A percentile compares a stretch with the other conserved stretches of the same genome.
Evolutionary conservation across 1,140 invertebrate genomes (phyloP).

Genomic region (Neodiprion lecontei): DNA sequence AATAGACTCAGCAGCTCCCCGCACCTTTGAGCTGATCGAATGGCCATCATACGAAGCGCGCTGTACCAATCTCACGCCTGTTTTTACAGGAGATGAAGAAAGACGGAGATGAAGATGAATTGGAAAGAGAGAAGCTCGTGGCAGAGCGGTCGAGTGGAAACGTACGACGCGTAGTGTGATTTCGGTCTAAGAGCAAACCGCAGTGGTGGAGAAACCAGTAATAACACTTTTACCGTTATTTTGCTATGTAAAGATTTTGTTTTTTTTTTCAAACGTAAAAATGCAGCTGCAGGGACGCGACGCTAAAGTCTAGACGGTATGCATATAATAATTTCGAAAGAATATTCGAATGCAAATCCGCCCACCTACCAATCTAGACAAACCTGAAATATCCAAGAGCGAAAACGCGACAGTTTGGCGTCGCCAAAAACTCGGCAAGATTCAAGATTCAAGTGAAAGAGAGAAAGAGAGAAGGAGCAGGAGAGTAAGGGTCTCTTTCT

Average conservation of each 20-base stretch:
- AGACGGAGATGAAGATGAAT: neutral
- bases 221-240: too few relatives aligned
- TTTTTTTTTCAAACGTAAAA: too few relatives aligned
- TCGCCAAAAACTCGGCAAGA: neutral
- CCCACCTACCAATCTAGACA: slow-evolving; percentile 10
- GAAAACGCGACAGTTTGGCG: slow-evolving; percentile 19
- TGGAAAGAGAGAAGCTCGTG: neutral
- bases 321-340: neutral
- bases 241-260: too few relatives aligned
- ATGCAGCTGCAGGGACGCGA: too few relatives aligned
- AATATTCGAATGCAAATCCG: neutral
- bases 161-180: too few relatives aligned
- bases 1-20: neutral
- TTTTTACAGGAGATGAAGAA: neutral
- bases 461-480: too few relatives aligned
- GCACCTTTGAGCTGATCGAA: neutral
- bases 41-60: neutral
- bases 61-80: neutral
- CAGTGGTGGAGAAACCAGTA: too few relatives aligned
- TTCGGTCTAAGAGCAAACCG: too few relatives aligned
- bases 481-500: slow-evolving; percentile 15
- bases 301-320: neutral
- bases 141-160: neutral
- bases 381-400: slow-evolving; percentile 25
- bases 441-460: slow-evolving; percentile 44